Base-by-base conservation (phyloP, 2,797 vertebrate genomes). In the Gallinago solitaria region DNA sequence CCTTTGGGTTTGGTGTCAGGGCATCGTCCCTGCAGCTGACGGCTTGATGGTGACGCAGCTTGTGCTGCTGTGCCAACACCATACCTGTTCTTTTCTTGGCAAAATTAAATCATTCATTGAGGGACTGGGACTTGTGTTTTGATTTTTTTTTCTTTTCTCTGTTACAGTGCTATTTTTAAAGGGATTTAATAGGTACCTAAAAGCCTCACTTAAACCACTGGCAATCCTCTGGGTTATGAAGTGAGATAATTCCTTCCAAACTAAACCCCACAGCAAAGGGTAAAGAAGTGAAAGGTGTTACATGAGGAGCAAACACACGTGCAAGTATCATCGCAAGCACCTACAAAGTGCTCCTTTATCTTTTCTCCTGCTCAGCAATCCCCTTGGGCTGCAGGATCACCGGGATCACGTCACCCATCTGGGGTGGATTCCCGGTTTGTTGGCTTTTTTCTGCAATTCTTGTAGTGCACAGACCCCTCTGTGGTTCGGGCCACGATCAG, bases 161-260 rank as follows among this genome's bases (percentile, higher is more conserved):
- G 27, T 48, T 64, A 75, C 43, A 84, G 56, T 11, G 24, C 16
- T 87, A 32, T 45, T 53, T 51, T 33, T 17, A n/a, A 81, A 43
- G 56, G 59, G 11, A 92, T 17, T 19, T 70, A 9, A 9, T 5
- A 74, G 51, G 54, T 35, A 27, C 12, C 15, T 41, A n/a, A n/a
- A n/a, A n/a, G n/a, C n/a, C n/a, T n/a, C n/a, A n/a, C n/a, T n/a
- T 84, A 91, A 93, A 90, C 27, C 61, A 48, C 80, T 3, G 16
- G 47, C 83, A 86, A 60, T 71, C 23, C 71, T 93, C 27, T 83
- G 56, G 45, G 47, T 89, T 87, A 81, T 43, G 41, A 86, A 89
- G 63, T 39, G 59, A 53, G 76, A 79, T 82, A 95, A 91, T 93
- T 93, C 69, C 51, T 94, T 95, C 90, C 73, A 84, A 94, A 79